phyloP scores from a whole-genome alignment of 1,140 invertebrate genomes.

The Drosophila rufa region DNA sequence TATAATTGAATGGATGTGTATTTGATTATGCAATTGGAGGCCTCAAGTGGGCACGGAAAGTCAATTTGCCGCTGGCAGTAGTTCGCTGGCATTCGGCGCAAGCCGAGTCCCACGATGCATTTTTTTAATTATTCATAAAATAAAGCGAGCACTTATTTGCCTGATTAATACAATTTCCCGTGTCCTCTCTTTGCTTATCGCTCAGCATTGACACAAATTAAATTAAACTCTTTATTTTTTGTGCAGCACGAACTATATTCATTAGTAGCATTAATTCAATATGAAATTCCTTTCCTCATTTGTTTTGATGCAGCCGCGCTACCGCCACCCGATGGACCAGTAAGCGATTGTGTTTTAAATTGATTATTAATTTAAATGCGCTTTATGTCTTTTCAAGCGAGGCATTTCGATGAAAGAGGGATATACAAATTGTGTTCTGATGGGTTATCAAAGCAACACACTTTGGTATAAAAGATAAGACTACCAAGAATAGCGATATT shows the following conservation, averaged over 20 bases:
- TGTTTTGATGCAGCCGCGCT: slow-evolving; percentile 26
- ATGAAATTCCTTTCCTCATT: slow-evolving; percentile 52
- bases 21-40: slow-evolving; percentile 45
- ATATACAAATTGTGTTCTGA: not conserved
- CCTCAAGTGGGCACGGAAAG: slow-evolving; percentile 22
- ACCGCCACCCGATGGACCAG: not conserved
- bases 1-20: slow-evolving; percentile 42
- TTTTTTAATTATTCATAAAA: slow-evolving; percentile 47
- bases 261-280: slow-evolving; percentile 76
- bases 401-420: not conserved
- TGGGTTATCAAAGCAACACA: too few species aligned
- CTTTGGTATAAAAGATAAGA: too few species aligned
- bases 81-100: slow-evolving; percentile 20
- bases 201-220: slow-evolving; percentile 64
- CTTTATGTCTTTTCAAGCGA: slow-evolving; percentile 28
- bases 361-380: slow-evolving; percentile 77
- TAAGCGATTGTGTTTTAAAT: slow-evolving; percentile 64
- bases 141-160: slow-evolving; percentile 44
- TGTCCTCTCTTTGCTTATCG: slow-evolving; percentile 25
- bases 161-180: slow-evolving; percentile 62
- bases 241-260: slow-evolving; percentile 43
- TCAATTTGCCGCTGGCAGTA: slow-evolving; percentile 33
- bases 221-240: slow-evolving; percentile 60
- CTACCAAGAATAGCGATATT: too few species aligned
- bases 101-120: slow-evolving; percentile 9